Base-by-base conservation (phyloP, 2,888 invertebrate genomes). In the Melipona bicolor region DNA sequence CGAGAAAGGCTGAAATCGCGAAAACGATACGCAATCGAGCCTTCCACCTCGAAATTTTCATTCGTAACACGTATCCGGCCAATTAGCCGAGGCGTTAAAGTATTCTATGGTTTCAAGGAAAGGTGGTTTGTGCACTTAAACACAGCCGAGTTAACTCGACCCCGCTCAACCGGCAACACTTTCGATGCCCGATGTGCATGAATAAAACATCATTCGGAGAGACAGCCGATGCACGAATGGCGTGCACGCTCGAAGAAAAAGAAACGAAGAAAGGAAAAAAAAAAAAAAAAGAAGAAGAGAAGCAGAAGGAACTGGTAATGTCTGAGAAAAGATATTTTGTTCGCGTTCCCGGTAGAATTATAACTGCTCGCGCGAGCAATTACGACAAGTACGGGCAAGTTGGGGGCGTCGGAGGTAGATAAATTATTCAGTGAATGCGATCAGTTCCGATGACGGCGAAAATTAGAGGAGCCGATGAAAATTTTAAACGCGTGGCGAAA, bases 71-170 rank as follows among this genome's bases (percentile, higher is more conserved):
- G 88, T 89, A 88, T 85, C 82, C 84, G 83, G 79, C 86, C 91
- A 93, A 92, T 93, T 93, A 93, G 91, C 77, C 87, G 87, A 91
- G 91, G 92, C 90, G 93, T 91, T 92, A 92, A 92, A 91, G 92
- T 93, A 93, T 93, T 93, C 92, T 85, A 87, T 83, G 86, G 90
- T 90, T 89, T 87, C 87, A 80, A 88, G 91, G 91, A 92, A 93
- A 93, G 92, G 92, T 88, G 88, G 83, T 85, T 84, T 84, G 88
- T 85, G 90, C 90, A 88, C 90, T 92, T 92, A 92, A 93, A 92
- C 91, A 91, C 91, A 87, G 86, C 80, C 91, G 89, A 89, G 91
- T 90, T 88, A 79, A 77, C 75, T 82, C 83, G 78, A 71, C 78
- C 65, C 61, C 49, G 64, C 56, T 65, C 73, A 71, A 62, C 69